These are phyloP conservation scores for Odocoileus virginianus DNA, from an alignment of 2,113 vertebrate species.

Conservation along the genomic window DNA sequence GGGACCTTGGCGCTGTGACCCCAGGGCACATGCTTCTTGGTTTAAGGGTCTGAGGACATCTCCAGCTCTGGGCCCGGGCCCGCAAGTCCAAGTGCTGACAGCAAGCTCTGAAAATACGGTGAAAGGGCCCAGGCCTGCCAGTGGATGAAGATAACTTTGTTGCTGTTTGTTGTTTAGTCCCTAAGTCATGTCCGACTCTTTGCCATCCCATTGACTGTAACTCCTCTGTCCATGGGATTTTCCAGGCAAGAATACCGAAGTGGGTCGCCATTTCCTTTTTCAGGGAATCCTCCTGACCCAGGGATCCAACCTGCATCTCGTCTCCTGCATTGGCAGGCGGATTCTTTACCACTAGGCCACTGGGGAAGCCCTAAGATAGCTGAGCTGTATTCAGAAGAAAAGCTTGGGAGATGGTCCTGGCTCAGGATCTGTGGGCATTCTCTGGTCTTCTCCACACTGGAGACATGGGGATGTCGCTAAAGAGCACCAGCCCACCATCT, in stretches of 20 bases:
- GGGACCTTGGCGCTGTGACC: not conserved
- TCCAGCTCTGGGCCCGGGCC: not conserved
- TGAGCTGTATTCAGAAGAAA: not conserved
- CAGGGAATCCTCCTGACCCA: not conserved
- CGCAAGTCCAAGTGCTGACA: not conserved
- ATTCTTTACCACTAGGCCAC: not conserved
- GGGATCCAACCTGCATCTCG: not conserved
- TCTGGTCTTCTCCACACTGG: not conserved
- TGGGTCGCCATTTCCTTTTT: not conserved
- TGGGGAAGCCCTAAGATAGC: not conserved
- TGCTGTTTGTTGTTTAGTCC: not conserved
- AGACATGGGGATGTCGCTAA: not conserved
- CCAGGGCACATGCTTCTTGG: not conserved
- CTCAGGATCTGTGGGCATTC: not conserved
- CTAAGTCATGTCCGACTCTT: not conserved
- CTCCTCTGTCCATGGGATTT: not conserved
- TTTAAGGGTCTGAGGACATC: not conserved
- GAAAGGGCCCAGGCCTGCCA: not conserved
- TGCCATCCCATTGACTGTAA: not conserved
- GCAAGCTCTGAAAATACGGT: not conserved
- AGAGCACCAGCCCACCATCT: not conserved
- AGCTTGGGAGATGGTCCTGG: not conserved
- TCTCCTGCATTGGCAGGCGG: not conserved
- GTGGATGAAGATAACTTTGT: fast-evolving
- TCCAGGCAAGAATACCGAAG: not conserved